These are phyloP conservation scores for Macaca mulatta DNA, from an alignment of 2,113 vertebrate genomes.

Conservation along the genomic window DNA sequence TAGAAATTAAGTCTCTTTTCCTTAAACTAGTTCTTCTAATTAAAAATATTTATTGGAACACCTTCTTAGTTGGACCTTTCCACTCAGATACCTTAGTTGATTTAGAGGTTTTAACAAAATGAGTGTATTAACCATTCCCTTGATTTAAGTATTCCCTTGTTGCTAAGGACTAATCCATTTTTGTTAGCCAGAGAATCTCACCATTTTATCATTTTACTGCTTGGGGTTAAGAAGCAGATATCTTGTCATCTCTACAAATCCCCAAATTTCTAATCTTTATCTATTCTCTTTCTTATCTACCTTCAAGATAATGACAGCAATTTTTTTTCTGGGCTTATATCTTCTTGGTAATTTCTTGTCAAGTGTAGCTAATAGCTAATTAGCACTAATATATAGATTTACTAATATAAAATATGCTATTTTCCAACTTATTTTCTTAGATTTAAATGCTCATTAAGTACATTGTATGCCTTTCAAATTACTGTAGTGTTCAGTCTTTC, in stretches of 20 bases:
- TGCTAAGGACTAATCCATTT: neutral
- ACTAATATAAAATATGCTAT: neutral
- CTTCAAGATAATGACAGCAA: neutral
- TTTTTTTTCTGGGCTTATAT: neutral
- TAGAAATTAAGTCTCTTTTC: neutral
- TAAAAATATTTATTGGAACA: constrained; percentile 35
- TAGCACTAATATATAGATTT: neutral
- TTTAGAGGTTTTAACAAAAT: constrained; percentile 39
- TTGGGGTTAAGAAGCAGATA: neutral
- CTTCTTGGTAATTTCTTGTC: neutral
- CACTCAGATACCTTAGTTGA: neutral
- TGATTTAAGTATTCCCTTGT: neutral
- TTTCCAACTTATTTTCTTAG: neutral
- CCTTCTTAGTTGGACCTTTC: neutral
- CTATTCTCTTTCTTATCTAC: neutral
- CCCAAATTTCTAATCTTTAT: neutral
- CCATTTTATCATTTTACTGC: neutral
- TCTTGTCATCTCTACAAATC: neutral
- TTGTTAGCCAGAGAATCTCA: neutral
- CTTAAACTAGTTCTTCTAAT: neutral
- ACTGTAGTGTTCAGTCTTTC: neutral
- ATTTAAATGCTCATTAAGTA: neutral
- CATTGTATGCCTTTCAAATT: neutral
- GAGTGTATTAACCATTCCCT: neutral
- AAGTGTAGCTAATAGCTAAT: neutral